phyloP scores from a whole-genome alignment of 2,797 vertebrate species.

The Scyliorhinus canicula region DNA sequence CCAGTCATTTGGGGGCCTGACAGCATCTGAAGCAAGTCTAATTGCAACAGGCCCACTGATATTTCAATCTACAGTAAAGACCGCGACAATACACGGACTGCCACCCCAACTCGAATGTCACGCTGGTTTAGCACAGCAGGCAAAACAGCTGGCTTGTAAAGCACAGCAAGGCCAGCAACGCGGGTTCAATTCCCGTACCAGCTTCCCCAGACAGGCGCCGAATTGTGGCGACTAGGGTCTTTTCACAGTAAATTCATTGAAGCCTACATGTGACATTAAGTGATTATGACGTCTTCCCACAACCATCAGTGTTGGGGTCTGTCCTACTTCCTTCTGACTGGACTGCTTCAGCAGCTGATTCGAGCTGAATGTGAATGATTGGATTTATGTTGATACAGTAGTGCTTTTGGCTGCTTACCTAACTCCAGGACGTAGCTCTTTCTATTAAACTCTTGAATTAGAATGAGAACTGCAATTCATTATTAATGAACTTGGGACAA shows the following conservation, averaged over 20 bases:
- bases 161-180: too few species aligned
- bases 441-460: slow-evolving; percentile 75
- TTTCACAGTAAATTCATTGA: too few species aligned
- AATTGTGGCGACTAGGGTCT: too few species aligned
- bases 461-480: slow-evolving; percentile 74
- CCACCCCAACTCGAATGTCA: neutral
- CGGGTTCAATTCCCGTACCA: too few species aligned
- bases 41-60: neutral
- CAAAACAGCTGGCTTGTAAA: too few species aligned
- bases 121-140: too few species aligned
- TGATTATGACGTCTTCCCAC: neutral
- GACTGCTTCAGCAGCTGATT: neutral
- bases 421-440: slow-evolving; percentile 66
- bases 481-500: slow-evolving; percentile 89
- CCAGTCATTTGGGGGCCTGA: neutral
- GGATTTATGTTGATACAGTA: slow-evolving; percentile 60
- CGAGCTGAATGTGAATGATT: slow-evolving; percentile 55
- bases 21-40: neutral
- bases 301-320: neutral
- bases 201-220: too few species aligned
- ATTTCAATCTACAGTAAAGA: neutral
- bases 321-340: neutral
- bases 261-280: too few species aligned
- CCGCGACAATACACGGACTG: neutral
- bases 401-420: slow-evolving; percentile 63